Percentiles rank a stretch among this genome's conserved stretches.
These are phyloP conservation scores for Parnassius glacialis DNA, from an alignment of 2,888 invertebrate genomes.

Conservation along the genomic window DNA sequence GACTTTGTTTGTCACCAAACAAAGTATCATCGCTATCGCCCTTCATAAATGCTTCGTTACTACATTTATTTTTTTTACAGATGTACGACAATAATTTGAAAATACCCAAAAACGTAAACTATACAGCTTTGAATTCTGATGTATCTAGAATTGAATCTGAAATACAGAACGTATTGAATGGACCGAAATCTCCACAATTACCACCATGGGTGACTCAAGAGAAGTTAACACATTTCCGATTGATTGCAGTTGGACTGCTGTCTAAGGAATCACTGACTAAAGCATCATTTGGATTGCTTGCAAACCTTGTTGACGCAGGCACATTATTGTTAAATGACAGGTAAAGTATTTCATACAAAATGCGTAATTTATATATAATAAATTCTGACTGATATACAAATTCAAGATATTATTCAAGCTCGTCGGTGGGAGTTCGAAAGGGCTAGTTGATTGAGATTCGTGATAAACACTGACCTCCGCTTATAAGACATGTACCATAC, in stretches of 20 bases:
- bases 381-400: no score
- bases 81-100: slow-evolving; percentile 53
- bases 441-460: no score
- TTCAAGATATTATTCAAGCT: no score
- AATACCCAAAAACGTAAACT: slow-evolving; percentile 53
- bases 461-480: no score
- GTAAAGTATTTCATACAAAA: slow-evolving; percentile 38
- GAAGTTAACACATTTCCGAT: slow-evolving; percentile 43
- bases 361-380: no score
- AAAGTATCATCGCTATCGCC: no score
- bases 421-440: no score
- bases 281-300: slow-evolving; percentile 57
- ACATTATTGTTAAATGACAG: slow-evolving; percentile 68
- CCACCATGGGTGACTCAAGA: slow-evolving; percentile 64
- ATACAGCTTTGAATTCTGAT: slow-evolving; percentile 45
- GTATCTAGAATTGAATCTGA: slow-evolving; percentile 44
- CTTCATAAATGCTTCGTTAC: no score
- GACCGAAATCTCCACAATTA: slow-evolving; percentile 47
- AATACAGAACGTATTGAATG: slow-evolving; percentile 43
- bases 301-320: slow-evolving; percentile 64
- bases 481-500: no score
- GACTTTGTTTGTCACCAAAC: no score
- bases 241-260: slow-evolving; percentile 44
- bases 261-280: slow-evolving; percentile 61
- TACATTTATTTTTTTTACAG: slow-evolving; percentile 37